A percentile compares a stretch with the other conserved stretches of the same genome.
Conservation (phyloP, 1,140 invertebrate genomes). For the Chironomus tepperi region DNA sequence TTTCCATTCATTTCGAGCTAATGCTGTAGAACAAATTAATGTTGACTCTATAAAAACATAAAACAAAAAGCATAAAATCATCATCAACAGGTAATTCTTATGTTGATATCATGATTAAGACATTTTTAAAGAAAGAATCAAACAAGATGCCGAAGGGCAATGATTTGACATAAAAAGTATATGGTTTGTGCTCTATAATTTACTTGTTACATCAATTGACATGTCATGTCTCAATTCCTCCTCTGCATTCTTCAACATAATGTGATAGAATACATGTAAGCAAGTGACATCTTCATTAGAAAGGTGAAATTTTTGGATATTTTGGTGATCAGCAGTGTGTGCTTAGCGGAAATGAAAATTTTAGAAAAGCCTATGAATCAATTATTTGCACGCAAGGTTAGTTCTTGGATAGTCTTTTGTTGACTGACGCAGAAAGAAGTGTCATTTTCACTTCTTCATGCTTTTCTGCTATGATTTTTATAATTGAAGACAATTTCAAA, state of each 20-base stretch:
- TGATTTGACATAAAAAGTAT: background rate
- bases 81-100: conserved; percentile 1
- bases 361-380: background rate
- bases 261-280: background rate
- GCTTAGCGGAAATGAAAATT: conserved; percentile 5
- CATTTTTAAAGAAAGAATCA: background rate
- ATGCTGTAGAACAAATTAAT: background rate
- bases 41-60: background rate
- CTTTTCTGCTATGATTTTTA: no score
- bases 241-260: background rate
- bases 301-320: background rate
- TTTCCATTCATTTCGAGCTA: background rate
- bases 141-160: conserved; percentile 5
- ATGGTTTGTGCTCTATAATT: background rate
- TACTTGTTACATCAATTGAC: conserved; percentile 12
- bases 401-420: no score
- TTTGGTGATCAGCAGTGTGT: background rate
- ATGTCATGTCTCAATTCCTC: background rate
- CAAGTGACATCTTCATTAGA: background rate
- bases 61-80: background rate
- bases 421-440: no score
- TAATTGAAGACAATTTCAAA: no score
- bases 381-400: background rate
- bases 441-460: no score
- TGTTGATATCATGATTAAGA: conserved; percentile 3